A percentile compares a stretch with the other conserved stretches of the same genome.
Conservation (phyloP, 2,888 invertebrate genomes). For the Drosophila infuscata region DNA sequence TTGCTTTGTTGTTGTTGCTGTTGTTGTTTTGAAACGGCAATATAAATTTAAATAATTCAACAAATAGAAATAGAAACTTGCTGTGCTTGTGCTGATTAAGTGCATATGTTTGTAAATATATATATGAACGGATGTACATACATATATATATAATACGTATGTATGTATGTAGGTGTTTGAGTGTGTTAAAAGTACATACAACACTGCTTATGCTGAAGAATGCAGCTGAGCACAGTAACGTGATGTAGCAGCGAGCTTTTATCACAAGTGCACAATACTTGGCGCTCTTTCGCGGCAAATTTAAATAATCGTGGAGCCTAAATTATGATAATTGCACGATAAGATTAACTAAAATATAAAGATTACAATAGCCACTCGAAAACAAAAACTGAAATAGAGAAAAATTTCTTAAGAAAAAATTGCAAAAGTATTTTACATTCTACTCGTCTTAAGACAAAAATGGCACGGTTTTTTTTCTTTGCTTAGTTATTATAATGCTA, state of each 20-base stretch:
- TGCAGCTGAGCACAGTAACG: conserved; percentile 11
- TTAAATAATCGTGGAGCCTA: conserved; percentile 3
- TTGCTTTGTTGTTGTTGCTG: conserved; percentile 27
- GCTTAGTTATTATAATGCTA: neutral
- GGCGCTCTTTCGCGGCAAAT: conserved; percentile 17
- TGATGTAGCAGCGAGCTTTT: conserved; percentile 39
- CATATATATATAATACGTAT: neutral
- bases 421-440: neutral
- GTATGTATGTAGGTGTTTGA: neutral
- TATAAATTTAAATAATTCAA: conserved; percentile 62
- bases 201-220: conserved; percentile 2
- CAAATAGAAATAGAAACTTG: conserved; percentile 55
- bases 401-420: neutral
- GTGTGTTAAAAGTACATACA: neutral
- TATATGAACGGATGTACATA: neutral
- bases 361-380: neutral
- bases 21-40: conserved; percentile 28
- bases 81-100: conserved; percentile 32
- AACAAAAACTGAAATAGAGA: neutral
- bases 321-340: neutral
- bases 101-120: conserved; percentile 13
- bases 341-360: neutral
- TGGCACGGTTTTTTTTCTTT: neutral
- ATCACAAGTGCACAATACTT: neutral
- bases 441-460: neutral